Evolutionary conservation across 2,113 vertebrate species (phyloP), one percentile per base, ranked within the genome.

Genomic region (Raja brachyura): DNA sequence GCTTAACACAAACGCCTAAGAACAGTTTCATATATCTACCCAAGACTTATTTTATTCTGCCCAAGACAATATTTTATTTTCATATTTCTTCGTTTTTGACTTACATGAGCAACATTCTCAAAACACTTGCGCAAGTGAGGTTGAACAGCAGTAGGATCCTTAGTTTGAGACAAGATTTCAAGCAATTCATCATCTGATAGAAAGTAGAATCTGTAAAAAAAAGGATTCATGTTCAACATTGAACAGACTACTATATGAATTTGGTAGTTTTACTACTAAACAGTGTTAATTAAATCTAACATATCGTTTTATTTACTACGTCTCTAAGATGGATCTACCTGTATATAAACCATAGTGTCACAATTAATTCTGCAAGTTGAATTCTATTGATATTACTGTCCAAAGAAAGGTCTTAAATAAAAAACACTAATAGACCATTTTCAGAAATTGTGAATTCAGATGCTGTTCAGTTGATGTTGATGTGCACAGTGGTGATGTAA

Each of bases 101-200:
- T 93, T 95, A 98, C 98, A 96, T 92, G 95, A 77, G 97, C 96
- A 2, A 99, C 96, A 94, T 98, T 99, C 95, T 99, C 98, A 61
- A 99, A 99, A 95, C 98, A 99, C 94, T 99, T 99, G 94, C 95
- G 96, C 56, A 99, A 96, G 93, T 98, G 98, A 68, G 97, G 97
- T 92, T 98, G 98, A 92, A 99, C 97, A 22, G 98, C 98, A 8
- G 96, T 98, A 76, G 97, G 98, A 93, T 99, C 97, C 95, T 98
- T 98, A 18, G 97, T 97, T 95, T 98, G 98, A 93, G 98, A 98
- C 92, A 99, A 94, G 94, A 99, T 98, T 96, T 99, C 97, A 93
- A 99, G 95, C 14, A 99, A 96, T 94, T 99, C 97, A 85, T 98
- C 97, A 16, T 99, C 98, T 48, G 98, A 99, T 93, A 99, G 96